phyloP scores from a whole-genome alignment of 2,797 vertebrate genomes.

The Cirrhinus molitorella region DNA sequence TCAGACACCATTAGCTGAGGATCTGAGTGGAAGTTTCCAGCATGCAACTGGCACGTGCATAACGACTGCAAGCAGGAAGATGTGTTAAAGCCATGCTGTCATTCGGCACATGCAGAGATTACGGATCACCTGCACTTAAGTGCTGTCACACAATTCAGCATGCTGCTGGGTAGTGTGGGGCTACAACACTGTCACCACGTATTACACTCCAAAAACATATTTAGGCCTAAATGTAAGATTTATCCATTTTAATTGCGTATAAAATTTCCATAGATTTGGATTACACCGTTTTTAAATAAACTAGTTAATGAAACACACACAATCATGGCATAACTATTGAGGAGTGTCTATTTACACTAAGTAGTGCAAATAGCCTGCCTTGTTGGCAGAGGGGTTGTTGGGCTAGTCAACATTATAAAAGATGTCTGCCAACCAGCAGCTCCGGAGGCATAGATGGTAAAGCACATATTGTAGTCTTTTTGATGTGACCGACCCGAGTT shows the following conservation, averaged over 20 bases:
- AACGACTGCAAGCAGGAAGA: background rate
- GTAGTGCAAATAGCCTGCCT: too few relatives aligned
- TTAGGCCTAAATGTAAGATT: background rate
- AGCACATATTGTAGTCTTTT: too few relatives aligned
- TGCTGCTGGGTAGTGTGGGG: background rate
- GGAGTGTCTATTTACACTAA: background rate
- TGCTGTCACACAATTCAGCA: background rate
- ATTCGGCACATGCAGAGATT: conserved; percentile 31
- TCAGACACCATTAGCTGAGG: background rate
- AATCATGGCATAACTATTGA: background rate
- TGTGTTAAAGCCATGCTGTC: background rate
- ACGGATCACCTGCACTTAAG: conserved; percentile 35
- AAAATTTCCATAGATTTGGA: too few relatives aligned
- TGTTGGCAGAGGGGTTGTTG: too few relatives aligned
- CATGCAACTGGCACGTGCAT: conserved; percentile 20
- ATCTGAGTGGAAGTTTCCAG: background rate
- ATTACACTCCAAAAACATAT: background rate
- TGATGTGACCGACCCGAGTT: too few relatives aligned
- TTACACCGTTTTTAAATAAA: background rate
- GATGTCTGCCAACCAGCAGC: too few relatives aligned
- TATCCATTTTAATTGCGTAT: background rate
- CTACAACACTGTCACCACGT: background rate
- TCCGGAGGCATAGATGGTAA: too few relatives aligned
- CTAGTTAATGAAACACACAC: background rate
- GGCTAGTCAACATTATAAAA: too few relatives aligned